A percentile compares a stretch with the other conserved stretches of the same genome.
Conservation (phyloP, 2,888 invertebrate genomes). For the Ceriagrion tenellum region DNA sequence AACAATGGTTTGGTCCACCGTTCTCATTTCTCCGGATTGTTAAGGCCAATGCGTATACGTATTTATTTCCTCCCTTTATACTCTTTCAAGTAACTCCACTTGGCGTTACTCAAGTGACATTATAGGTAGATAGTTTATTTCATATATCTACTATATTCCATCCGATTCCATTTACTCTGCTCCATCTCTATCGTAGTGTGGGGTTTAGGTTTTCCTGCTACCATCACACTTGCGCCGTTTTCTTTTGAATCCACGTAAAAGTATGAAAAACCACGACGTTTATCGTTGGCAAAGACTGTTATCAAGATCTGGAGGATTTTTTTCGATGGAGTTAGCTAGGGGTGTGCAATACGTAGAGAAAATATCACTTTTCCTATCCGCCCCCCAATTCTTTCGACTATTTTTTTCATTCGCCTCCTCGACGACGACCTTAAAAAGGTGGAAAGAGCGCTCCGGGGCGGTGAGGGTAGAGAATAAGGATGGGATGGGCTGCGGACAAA, state of each 20-base stretch:
- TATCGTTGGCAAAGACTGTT: neutral
- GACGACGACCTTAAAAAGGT: neutral
- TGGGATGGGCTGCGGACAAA: neutral
- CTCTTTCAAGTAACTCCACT: neutral
- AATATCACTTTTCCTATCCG: neutral
- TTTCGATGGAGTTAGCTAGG: neutral
- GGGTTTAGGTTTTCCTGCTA: neutral
- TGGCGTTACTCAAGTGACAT: neutral
- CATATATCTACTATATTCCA: neutral
- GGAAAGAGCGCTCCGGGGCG: neutral
- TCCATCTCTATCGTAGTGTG: neutral
- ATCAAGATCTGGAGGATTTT: neutral
- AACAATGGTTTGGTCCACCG: no score
- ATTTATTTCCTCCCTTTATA: no score
- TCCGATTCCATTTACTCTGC: neutral
- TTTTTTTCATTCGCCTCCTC: neutral
- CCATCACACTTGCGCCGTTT: neutral
- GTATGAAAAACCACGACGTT: neutral
- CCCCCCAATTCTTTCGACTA: neutral
- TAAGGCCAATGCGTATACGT: no score
- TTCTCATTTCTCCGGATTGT: no score
- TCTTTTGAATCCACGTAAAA: neutral
- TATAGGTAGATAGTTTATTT: neutral
- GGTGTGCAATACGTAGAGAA: neutral
- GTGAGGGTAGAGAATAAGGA: neutral